Conservation (phyloP, 2,888 invertebrate genomes). For the Tromatobia lineatoria region DNA sequence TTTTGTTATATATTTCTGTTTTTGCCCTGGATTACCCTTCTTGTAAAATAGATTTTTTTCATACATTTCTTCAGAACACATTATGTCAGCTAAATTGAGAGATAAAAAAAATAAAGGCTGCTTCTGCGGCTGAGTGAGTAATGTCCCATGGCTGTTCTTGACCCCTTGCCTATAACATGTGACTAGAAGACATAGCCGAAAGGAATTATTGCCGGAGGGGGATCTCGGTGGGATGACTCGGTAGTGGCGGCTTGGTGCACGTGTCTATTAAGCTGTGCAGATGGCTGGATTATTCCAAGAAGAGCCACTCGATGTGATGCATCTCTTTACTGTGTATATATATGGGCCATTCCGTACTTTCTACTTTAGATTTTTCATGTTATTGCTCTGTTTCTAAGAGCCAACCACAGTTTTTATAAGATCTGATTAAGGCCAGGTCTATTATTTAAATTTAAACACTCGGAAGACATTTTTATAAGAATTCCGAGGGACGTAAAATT, state of each 20-base stretch:
- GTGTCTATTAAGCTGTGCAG: slow-evolving; percentile 43
- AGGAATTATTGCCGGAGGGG: slow-evolving; percentile 16
- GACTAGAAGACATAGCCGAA: background rate
- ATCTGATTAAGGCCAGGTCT: no score
- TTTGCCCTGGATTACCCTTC: no score
- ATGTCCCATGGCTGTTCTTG: slow-evolving; percentile 9
- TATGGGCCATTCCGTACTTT: background rate
- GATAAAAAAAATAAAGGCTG: background rate
- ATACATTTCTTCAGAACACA: background rate
- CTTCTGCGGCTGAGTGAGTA: slow-evolving; percentile 32
- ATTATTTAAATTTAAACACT: no score
- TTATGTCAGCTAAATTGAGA: slow-evolving; percentile 30
- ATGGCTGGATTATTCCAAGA: slow-evolving; percentile 48
- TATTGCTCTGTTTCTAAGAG: no score
- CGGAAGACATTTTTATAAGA: no score
- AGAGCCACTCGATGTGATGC: slow-evolving; percentile 35
- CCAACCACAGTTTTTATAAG: no score
- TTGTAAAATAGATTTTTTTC: no score
- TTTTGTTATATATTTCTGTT: no score
- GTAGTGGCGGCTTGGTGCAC: slow-evolving; percentile 23
- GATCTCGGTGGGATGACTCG: background rate
- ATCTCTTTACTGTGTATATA: background rate
- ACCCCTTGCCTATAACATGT: slow-evolving; percentile 10
- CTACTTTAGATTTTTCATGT: no score
- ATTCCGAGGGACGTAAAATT: no score